A percentile compares a stretch with the other conserved stretches of the same genome.
Evolutionary conservation across 2,888 invertebrate genomes (phyloP).

Genomic region (Carcina quercana): DNA sequence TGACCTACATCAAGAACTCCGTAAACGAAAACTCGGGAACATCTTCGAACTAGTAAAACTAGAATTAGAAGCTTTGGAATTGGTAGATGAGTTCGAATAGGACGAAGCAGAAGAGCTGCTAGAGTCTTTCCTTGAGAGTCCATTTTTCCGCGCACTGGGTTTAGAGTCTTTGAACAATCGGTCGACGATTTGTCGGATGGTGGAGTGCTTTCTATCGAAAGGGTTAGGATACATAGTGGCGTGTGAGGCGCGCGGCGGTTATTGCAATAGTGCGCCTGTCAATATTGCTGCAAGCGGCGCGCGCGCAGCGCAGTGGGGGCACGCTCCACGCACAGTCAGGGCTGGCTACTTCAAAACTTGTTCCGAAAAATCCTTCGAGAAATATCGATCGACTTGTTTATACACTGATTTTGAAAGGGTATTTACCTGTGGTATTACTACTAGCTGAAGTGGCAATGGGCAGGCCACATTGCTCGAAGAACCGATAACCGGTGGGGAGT

Average conservation of each 20-base stretch:
- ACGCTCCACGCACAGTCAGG: background rate
- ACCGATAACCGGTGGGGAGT: no score
- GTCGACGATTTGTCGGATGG: conserved; percentile 79
- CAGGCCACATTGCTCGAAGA: no score
- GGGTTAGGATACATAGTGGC: conserved; percentile 79
- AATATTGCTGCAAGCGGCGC: conserved; percentile 3
- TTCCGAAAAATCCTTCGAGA: no score
- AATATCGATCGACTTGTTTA: no score
- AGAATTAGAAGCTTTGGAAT: conserved; percentile 12
- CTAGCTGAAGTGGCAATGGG: no score
- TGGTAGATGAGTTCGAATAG: conserved; percentile 13
- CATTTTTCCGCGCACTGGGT: conserved; percentile 30
- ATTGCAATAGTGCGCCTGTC: conserved; percentile 19
- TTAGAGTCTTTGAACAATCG: conserved; percentile 65
- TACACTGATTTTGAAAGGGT: no score
- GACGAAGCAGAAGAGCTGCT: conserved; percentile 38
- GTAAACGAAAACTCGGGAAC: conserved; percentile 21
- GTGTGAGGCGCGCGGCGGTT: conserved; percentile 30
- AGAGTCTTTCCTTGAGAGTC: conserved; percentile 39
- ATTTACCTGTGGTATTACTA: no score
- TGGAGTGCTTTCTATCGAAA: conserved; percentile 80
- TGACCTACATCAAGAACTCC: conserved; percentile 22
- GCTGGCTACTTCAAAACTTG: no score
- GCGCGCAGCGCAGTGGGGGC: conserved; percentile 8
- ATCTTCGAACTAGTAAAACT: conserved; percentile 15